phyloP scores from a whole-genome alignment of 2,888 invertebrate genomes.

The Balanococcus diminutus region DNA sequence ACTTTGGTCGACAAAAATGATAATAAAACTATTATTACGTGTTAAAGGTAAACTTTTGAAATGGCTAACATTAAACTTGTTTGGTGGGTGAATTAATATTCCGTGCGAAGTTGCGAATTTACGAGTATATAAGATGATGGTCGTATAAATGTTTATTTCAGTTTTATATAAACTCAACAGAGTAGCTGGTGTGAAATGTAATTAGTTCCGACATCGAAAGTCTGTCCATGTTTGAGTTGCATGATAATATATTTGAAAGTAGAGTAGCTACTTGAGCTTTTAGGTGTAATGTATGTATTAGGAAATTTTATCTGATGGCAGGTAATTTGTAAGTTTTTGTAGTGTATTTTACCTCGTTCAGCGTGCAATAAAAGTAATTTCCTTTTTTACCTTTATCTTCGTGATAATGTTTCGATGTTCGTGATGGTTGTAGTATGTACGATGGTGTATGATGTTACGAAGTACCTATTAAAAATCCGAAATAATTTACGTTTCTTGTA shows the following conservation, averaged over 20 bases:
- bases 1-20: not conserved
- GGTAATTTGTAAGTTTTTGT: constrained; percentile 31
- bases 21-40: constrained; percentile 23
- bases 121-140: not conserved
- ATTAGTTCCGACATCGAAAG: not conserved
- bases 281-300: not conserved
- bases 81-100: not conserved
- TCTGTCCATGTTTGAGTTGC: not conserved
- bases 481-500: too few relatives aligned
- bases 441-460: not conserved
- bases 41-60: not conserved
- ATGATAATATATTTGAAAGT: constrained; percentile 1
- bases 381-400: not conserved
- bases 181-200: not conserved
- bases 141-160: constrained; percentile 16
- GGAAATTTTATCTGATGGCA: constrained; percentile 8
- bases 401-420: not conserved
- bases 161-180: not conserved
- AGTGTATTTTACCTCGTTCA: not conserved
- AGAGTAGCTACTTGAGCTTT: too few relatives aligned
- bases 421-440: not conserved
- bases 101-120: constrained; percentile 11
- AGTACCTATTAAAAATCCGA: too few relatives aligned
- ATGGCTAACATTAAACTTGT: not conserved
- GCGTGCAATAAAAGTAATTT: not conserved